phyloP scores from a whole-genome alignment of 2,888 invertebrate genomes.

The Ophioninae sp. region DNA sequence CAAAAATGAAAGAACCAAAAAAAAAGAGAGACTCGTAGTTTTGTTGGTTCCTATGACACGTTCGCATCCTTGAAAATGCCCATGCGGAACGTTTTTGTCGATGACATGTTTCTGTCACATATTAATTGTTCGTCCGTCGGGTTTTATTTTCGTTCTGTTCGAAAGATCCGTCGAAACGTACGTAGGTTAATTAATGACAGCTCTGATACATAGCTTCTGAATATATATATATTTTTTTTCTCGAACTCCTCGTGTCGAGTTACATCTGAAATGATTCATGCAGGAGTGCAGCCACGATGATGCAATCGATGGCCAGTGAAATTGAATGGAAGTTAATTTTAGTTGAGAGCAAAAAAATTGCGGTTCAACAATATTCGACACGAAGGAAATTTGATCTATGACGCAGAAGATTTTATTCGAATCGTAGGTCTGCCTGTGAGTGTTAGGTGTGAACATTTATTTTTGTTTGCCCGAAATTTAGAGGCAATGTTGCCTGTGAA shows the following conservation, averaged over 20 bases:
- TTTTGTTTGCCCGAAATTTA: conserved; percentile 72
- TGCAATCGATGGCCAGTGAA: background rate
- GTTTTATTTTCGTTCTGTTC: conserved; percentile 60
- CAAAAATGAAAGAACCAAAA: conserved; percentile 28
- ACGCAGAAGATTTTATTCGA: conserved; percentile 73
- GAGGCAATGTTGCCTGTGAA: conserved; percentile 75
- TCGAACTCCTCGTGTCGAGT: conserved; percentile 60
- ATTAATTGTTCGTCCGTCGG: conserved; percentile 65
- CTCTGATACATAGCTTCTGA: conserved; percentile 62
- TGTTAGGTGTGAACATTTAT: conserved; percentile 74
- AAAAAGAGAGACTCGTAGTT: conserved; percentile 12
- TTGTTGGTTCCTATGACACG: conserved; percentile 36
- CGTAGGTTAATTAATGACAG: conserved; percentile 62
- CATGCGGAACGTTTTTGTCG: conserved; percentile 71
- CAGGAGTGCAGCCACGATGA: background rate
- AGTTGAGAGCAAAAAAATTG: background rate
- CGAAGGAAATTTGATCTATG: conserved; percentile 63
- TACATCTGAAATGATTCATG: background rate
- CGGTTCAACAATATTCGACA: conserved; percentile 62
- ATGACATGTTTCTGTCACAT: conserved; percentile 67
- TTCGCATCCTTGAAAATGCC: conserved; percentile 67
- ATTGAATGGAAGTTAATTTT: background rate
- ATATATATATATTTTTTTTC: conserved; percentile 50
- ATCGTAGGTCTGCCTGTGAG: conserved; percentile 78
- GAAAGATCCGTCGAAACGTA: conserved; percentile 61